Evolutionary conservation across 2,797 vertebrate genomes (phyloP), one percentile per base, ranked within the genome.

Genomic region (Tarsius wallacei): DNA sequence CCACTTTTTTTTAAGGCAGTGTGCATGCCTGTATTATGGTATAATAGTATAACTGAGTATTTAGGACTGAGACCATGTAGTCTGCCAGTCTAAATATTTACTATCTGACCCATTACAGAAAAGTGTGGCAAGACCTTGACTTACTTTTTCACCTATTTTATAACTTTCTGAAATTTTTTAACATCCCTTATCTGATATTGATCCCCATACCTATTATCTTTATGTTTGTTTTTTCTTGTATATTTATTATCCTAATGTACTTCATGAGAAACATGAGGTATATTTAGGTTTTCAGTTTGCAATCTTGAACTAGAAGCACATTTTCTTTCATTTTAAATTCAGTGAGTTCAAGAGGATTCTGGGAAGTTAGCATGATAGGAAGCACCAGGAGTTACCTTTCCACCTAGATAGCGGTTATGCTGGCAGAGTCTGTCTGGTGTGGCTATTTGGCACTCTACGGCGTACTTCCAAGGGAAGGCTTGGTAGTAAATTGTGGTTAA

Each of bases 301-400:
- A 36, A 51, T 63, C 10, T 82, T 71, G n/a, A 90, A 51, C 59
- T 57, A 31, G 36, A 90, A 64, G 49, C 7, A 33, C 28, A 0
- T 64, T 89, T 91, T 42, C 47, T 93, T 83, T 77, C 36, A 51
- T 94, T 81, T 82, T 47, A 33, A 90, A 64, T 53, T 53, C 55
- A 90, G 0, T 42, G 28, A 82, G 2, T 64, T 85, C 8, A 33
- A 77, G 47, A 53, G 11, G 14, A 36, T 77, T 53, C 57, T 89
- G 10, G n/a, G 61, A 64, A 78, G 17, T 11, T 89, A 17, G 21
- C 42, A 61, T 31, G 5, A 49, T n/a, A 49, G 28, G 12, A 63
- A 61, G 13, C 12, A n/a, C 4, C n/a, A n/a, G 21, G 22, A 88
- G 11, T 3, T 17, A 5, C 33, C 3, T 74, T 55, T 17, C 10